A percentile compares a stretch with the other conserved stretches of the same genome.
These are phyloP conservation scores for Cheilosia impressa DNA, from an alignment of 2,888 invertebrate species.

Conservation along the genomic window DNA sequence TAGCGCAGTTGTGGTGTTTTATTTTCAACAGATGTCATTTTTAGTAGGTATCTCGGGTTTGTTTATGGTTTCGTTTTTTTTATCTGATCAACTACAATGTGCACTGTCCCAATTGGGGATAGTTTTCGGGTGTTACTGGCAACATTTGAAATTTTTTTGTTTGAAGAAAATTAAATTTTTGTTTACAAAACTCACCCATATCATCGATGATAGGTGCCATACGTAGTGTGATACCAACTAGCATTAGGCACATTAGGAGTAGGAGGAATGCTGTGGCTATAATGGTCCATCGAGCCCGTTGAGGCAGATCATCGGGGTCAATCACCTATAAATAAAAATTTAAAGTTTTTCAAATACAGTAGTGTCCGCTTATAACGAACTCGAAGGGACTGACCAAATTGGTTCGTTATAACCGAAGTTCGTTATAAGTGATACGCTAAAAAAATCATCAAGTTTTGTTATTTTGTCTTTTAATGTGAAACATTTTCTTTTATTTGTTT, in stretches of 20 bases:
- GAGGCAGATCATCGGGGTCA: conserved; percentile 92
- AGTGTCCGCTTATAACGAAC: too few species aligned
- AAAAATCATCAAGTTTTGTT: too few species aligned
- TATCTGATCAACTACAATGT: conserved; percentile 6
- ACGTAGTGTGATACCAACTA: conserved; percentile 95
- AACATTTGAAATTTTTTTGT: conserved; percentile 25
- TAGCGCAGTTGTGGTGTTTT: not conserved
- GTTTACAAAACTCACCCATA: conserved; percentile 90
- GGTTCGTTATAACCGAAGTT: too few species aligned
- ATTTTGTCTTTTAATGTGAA: too few species aligned
- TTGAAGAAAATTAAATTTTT: not conserved
- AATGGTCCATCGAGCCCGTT: conserved; percentile 94
- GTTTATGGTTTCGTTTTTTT: conserved; percentile 23
- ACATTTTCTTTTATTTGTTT: too few species aligned
- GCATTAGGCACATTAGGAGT: conserved; percentile 93
- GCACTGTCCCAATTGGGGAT: not conserved
- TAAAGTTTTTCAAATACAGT: not conserved
- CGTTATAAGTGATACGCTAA: too few species aligned
- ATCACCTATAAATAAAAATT: conserved; percentile 84
- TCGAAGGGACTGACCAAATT: too few species aligned
- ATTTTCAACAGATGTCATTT: conserved; percentile 45
- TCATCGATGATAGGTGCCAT: conserved; percentile 98
- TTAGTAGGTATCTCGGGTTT: conserved; percentile 37
- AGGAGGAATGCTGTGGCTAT: conserved; percentile 95
- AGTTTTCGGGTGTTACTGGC: conserved; percentile 34